phyloP scores from a whole-genome alignment of 2,113 vertebrate species.

The Pyrgilauda ruficollis region DNA sequence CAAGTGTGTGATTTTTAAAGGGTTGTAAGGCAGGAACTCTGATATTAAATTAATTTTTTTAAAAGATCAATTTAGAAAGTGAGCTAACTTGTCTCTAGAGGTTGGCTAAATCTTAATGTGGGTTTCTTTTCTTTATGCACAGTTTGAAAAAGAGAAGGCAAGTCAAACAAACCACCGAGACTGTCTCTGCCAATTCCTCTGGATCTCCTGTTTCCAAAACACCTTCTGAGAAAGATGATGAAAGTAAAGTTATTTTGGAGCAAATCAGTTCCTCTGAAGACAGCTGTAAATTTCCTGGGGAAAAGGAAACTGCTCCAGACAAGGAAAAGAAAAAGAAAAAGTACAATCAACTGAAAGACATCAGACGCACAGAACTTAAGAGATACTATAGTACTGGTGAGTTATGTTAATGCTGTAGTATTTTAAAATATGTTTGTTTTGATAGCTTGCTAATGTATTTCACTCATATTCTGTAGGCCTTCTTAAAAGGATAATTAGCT shows the following conservation, averaged over 20 bases:
- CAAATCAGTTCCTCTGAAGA: slow-evolving; percentile 68
- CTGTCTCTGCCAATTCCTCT: slow-evolving; percentile 38
- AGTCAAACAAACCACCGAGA: slow-evolving; percentile 73
- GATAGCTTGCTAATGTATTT: background rate
- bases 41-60: background rate
- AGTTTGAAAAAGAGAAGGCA: slow-evolving; percentile 81
- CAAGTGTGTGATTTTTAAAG: background rate
- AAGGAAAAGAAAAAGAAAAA: slow-evolving; percentile 81
- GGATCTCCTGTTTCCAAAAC: slow-evolving; percentile 49
- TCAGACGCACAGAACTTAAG: slow-evolving; percentile 79
- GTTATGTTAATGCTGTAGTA: background rate
- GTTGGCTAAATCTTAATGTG: background rate
- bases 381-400: slow-evolving; percentile 76
- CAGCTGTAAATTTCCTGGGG: slow-evolving; percentile 61
- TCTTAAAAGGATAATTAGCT: background rate
- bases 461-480: background rate
- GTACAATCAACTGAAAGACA: slow-evolving; percentile 75
- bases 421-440: background rate
- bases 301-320: slow-evolving; percentile 64
- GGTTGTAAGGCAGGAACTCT: background rate
- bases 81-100: background rate
- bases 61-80: background rate
- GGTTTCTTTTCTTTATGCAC: background rate
- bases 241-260: slow-evolving; percentile 65
- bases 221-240: slow-evolving; percentile 68